Percentiles rank a stretch among this genome's conserved stretches.
phyloP scores from a whole-genome alignment of 2,113 vertebrate species.

The Corythornis cristatus region DNA sequence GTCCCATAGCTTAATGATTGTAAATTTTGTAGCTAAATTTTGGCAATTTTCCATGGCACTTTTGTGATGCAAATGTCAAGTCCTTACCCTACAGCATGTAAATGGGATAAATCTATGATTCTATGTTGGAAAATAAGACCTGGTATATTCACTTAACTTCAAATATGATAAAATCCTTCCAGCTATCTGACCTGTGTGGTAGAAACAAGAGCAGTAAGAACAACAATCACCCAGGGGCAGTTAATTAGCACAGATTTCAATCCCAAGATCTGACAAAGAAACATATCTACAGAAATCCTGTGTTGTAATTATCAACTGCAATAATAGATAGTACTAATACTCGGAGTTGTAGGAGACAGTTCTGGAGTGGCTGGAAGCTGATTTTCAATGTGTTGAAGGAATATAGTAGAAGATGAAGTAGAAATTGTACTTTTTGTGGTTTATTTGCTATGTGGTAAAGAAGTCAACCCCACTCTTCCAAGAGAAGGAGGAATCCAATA shows the following conservation, averaged over 20 bases:
- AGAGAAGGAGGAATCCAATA: not conserved
- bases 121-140: not conserved
- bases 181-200: not conserved
- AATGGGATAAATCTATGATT: not conserved
- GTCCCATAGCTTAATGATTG: not conserved
- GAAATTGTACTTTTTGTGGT: not conserved
- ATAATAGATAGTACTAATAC: not conserved
- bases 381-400: not conserved
- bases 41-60: not conserved
- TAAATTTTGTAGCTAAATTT: not conserved
- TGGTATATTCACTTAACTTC: not conserved
- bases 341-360: not conserved
- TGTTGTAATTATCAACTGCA: not conserved
- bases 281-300: not conserved
- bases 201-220: not conserved
- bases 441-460: not conserved
- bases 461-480: not conserved
- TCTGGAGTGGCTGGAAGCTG: not conserved
- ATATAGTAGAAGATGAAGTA: not conserved
- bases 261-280: slow-evolving; percentile 27
- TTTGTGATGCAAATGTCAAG: not conserved
- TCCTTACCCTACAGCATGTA: not conserved
- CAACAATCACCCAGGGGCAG: not conserved
- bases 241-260: slow-evolving; percentile 39
- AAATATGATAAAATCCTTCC: not conserved